These are phyloP conservation scores for Trisateles emortualis DNA, from an alignment of 2,888 invertebrate species.

Conservation along the genomic window DNA sequence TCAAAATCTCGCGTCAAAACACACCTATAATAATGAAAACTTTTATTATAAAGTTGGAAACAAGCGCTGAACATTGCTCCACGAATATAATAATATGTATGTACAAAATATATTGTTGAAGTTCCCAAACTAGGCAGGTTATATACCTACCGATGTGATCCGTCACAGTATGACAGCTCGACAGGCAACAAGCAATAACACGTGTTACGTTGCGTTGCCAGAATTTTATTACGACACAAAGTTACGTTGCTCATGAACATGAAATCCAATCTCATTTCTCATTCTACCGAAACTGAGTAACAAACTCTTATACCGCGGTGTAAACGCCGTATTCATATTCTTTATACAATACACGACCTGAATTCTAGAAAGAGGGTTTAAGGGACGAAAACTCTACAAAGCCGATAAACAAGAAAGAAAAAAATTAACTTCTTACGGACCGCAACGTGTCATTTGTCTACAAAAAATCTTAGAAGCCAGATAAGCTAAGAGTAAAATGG, in stretches of 20 bases:
- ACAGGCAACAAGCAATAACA: slow-evolving; percentile 64
- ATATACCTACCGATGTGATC: slow-evolving; percentile 52
- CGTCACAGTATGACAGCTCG: slow-evolving; percentile 61
- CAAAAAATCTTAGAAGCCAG: slow-evolving; percentile 66
- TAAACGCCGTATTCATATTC: slow-evolving; percentile 39
- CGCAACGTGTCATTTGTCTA: slow-evolving; percentile 65
- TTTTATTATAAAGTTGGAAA: slow-evolving; percentile 33
- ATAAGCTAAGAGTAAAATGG: slow-evolving; percentile 76
- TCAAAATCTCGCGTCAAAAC: slow-evolving; percentile 22
- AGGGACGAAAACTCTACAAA: slow-evolving; percentile 43
- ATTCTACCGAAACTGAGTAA: slow-evolving; percentile 27
- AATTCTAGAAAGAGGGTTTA: slow-evolving; percentile 40
- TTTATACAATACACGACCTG: slow-evolving; percentile 34
- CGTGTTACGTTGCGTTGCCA: slow-evolving; percentile 56
- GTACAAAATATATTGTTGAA: slow-evolving; percentile 30
- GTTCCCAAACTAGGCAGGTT: slow-evolving; percentile 43
- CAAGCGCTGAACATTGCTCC: slow-evolving; percentile 7
- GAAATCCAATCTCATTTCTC: slow-evolving; percentile 56
- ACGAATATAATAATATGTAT: slow-evolving; percentile 14
- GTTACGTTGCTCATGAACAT: slow-evolving; percentile 53
- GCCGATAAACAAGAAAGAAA: slow-evolving; percentile 51
- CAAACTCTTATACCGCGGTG: slow-evolving; percentile 30
- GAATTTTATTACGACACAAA: slow-evolving; percentile 62
- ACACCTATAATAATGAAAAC: slow-evolving; percentile 34
- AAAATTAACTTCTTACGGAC: slow-evolving; percentile 57